Percentiles rank a stretch among this genome's conserved stretches.
Conservation (phyloP, 2,113 vertebrate genomes). For the Stomatorhinus ivindoensis region DNA sequence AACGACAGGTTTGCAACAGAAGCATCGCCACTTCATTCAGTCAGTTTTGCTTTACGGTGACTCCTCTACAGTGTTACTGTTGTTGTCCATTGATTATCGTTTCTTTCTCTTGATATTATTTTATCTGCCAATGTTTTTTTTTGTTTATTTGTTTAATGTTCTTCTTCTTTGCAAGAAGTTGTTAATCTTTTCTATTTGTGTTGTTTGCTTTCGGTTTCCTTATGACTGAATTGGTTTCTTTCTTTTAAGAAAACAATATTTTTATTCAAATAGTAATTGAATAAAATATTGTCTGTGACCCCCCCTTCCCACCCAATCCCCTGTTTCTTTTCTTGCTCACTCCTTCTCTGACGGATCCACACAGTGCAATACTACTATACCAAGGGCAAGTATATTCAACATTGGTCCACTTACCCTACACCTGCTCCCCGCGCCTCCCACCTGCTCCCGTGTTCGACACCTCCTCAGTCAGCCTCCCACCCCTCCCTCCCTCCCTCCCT, state of each 20-base stretch:
- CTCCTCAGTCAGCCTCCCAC: constrained; percentile 59
- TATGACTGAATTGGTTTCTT: constrained; percentile 69
- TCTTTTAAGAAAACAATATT: constrained; percentile 90
- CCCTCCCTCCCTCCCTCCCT: constrained; percentile 42
- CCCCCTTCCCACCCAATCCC: constrained; percentile 77
- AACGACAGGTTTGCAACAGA: constrained; percentile 12
- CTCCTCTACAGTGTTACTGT: constrained; percentile 1
- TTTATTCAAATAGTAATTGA: constrained; percentile 99
- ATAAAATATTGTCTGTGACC: constrained; percentile 99
- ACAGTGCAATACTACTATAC: constrained; percentile 83
- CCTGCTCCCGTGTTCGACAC: constrained; percentile 49
- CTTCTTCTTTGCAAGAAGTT: constrained; percentile 64
- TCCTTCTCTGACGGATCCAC: constrained; percentile 99
- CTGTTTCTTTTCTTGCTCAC: constrained; percentile 98
- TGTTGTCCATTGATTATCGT: constrained; percentile 27
- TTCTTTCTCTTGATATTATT: constrained; percentile 41
- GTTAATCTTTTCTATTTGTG: constrained; percentile 3
- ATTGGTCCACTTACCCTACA: constrained; percentile 86
- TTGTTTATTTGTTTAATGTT: constrained; percentile 18
- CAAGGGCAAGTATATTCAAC: constrained; percentile 99
- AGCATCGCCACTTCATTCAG: constrained; percentile 29
- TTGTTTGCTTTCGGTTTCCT: constrained; percentile 66
- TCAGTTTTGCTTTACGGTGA: constrained; percentile 39
- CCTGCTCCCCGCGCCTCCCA: constrained; percentile 57
- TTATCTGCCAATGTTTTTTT: constrained; percentile 23